These are phyloP conservation scores for Eupeodes luniger DNA, from an alignment of 2,888 invertebrate genomes.

Conservation along the genomic window DNA sequence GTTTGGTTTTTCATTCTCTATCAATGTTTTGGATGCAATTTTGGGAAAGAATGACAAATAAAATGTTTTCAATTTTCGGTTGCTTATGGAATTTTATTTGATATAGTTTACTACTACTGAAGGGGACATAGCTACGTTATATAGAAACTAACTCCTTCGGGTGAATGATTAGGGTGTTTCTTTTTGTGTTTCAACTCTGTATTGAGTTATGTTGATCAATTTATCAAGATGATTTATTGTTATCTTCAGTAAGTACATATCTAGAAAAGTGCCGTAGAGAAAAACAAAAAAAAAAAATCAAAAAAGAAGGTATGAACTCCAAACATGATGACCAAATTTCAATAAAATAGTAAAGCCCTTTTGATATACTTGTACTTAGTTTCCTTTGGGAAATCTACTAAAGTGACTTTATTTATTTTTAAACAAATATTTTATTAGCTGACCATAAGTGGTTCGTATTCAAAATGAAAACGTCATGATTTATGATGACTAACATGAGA, in stretches of 20 bases:
- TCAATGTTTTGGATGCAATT: not conserved
- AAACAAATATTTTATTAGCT: not conserved
- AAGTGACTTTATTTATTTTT: not conserved
- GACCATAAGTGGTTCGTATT: no score
- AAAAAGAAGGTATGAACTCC: not conserved
- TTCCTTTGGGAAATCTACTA: not conserved
- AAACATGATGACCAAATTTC: not conserved
- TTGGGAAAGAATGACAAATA: not conserved
- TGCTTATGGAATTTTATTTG: slow-evolving; percentile 10
- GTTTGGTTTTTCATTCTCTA: not conserved
- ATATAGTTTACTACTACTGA: not conserved
- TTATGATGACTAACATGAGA: no score
- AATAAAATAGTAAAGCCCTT: not conserved
- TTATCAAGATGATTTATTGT: slow-evolving; percentile 30
- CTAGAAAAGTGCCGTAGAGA: not conserved
- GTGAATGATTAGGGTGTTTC: not conserved
- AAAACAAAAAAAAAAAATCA: not conserved
- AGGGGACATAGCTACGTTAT: not conserved
- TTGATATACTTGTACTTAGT: not conserved
- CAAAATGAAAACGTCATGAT: no score
- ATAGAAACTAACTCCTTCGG: not conserved
- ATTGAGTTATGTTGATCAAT: slow-evolving; percentile 4
- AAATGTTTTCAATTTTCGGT: slow-evolving; percentile 32
- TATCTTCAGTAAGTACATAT: not conserved
- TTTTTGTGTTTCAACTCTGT: not conserved